These are phyloP conservation scores for Etheostoma cragini DNA, from an alignment of 2,113 vertebrate species.

Conservation along the genomic window DNA sequence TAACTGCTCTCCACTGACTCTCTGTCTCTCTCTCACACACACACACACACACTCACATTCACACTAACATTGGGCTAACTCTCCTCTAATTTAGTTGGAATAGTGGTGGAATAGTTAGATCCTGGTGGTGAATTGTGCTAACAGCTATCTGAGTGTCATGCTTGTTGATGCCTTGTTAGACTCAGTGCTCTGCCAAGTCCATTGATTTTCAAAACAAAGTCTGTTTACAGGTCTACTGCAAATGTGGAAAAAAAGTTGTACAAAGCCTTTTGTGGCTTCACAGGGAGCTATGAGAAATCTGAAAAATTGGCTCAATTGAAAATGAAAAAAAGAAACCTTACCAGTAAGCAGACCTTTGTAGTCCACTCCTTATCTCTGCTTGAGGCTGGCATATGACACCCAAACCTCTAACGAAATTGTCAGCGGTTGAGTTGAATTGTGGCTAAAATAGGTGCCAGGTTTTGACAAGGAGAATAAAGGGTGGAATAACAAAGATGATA, in stretches of 20 bases:
- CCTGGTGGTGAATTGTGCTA: slow-evolving; percentile 5
- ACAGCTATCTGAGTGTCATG: slow-evolving; percentile 1
- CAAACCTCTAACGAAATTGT: background rate
- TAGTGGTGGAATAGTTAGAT: slow-evolving; percentile 19
- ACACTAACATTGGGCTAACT: slow-evolving; percentile 9
- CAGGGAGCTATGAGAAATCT: background rate
- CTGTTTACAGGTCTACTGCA: background rate
- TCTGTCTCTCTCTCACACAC: background rate
- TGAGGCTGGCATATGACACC: background rate
- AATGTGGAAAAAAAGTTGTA: background rate
- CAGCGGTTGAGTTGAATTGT: background rate
- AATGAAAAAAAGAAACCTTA: too few species aligned
- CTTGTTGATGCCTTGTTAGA: slow-evolving; percentile 12
- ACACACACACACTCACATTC: too few species aligned
- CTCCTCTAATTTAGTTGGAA: slow-evolving; percentile 8
- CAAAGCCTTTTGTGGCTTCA: background rate
- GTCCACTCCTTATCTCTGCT: background rate
- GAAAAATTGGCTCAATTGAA: background rate
- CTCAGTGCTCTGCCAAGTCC: background rate
- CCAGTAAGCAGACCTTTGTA: background rate
- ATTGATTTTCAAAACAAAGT: background rate
- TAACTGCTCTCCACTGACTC: slow-evolving; percentile 9
- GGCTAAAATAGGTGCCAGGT: background rate
- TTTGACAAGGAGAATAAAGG: background rate
- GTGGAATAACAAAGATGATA: background rate